Evolutionary conservation across 1,140 invertebrate genomes (phyloP).

Genomic region (Drosophila ohnishii): DNA sequence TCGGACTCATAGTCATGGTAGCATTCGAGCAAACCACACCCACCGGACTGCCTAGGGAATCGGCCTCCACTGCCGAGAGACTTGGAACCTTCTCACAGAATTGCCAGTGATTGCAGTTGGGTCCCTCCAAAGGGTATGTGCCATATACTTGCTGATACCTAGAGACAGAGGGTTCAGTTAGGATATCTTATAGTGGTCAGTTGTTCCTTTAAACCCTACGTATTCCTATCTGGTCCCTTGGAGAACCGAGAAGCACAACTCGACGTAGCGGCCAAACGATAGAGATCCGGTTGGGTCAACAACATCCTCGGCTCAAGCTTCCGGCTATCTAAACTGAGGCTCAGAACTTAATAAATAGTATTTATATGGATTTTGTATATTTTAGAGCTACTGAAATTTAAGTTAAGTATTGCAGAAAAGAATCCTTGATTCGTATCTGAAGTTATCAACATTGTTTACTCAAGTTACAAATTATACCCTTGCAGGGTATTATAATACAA

Average conservation of each 20-base stretch:
- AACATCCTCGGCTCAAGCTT: slow-evolving; percentile 5
- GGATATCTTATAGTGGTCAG: not conserved
- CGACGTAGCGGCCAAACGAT: not conserved
- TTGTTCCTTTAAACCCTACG: slow-evolving; percentile 10
- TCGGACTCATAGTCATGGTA: not conserved
- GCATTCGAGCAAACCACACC: slow-evolving; percentile 31
- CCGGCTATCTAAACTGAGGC: not conserved
- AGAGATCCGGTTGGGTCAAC: not conserved
- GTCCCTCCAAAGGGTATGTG: not conserved
- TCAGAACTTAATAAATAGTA: not conserved
- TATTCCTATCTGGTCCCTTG: slow-evolving; percentile 13
- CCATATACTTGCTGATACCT: slow-evolving; percentile 2
- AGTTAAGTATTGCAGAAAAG: slow-evolving; percentile 5
- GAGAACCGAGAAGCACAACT: not conserved
- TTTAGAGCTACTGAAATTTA: slow-evolving; percentile 19
- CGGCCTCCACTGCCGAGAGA: slow-evolving; percentile 15
- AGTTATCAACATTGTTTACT: not conserved
- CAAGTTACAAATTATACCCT: not conserved
- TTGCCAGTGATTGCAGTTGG: slow-evolving; percentile 3
- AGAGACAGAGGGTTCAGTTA: not conserved
- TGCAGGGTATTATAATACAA: no score
- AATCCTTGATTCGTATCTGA: not conserved
- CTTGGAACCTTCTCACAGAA: slow-evolving; percentile 14
- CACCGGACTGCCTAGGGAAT: slow-evolving; percentile 47
- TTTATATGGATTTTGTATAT: slow-evolving; percentile 16